Evolutionary conservation across 2,113 vertebrate genomes (phyloP).

Genomic region (Pao palembangensis): DNA sequence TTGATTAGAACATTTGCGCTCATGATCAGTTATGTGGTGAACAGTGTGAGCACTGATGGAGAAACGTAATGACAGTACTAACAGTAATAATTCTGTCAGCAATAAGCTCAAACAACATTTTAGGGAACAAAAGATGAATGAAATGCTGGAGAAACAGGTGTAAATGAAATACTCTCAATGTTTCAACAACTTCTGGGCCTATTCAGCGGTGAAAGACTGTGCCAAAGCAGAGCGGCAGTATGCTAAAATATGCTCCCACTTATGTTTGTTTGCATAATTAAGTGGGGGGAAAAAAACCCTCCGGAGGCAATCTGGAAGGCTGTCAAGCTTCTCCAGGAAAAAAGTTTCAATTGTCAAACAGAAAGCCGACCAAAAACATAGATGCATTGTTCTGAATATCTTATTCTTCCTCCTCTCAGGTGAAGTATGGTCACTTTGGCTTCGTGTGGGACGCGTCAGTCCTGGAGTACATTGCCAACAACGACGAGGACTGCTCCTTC

Average conservation of each 20-base stretch:
- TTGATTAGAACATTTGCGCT: too few relatives aligned
- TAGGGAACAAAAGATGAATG: not conserved
- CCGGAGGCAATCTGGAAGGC: not conserved
- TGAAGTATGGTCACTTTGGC: constrained; percentile 92
- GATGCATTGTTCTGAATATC: constrained; percentile 12
- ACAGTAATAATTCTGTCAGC: too few relatives aligned
- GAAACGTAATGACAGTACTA: too few relatives aligned
- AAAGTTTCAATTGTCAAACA: constrained; percentile 3
- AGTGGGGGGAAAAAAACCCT: not conserved
- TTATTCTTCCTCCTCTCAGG: constrained; percentile 70
- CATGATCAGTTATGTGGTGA: too few relatives aligned
- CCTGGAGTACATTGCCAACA: constrained; percentile 94
- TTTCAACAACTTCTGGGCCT: not conserved
- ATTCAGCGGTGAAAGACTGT: not conserved
- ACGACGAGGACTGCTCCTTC: constrained; percentile 93
- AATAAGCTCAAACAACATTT: too few relatives aligned
- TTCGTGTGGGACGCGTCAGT: constrained; percentile 98
- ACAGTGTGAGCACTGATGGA: too few relatives aligned
- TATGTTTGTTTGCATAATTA: constrained; percentile 3
- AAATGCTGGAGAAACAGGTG: not conserved
- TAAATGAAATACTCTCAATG: not conserved
- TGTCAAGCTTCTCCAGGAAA: not conserved
- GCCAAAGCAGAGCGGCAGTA: too few relatives aligned
- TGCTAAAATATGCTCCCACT: not conserved
- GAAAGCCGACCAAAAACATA: not conserved